Evolutionary conservation across 2,888 invertebrate genomes (phyloP), one percentile per base, ranked within the genome.

Genomic region (Rhopalosiphum nymphaeae): DNA sequence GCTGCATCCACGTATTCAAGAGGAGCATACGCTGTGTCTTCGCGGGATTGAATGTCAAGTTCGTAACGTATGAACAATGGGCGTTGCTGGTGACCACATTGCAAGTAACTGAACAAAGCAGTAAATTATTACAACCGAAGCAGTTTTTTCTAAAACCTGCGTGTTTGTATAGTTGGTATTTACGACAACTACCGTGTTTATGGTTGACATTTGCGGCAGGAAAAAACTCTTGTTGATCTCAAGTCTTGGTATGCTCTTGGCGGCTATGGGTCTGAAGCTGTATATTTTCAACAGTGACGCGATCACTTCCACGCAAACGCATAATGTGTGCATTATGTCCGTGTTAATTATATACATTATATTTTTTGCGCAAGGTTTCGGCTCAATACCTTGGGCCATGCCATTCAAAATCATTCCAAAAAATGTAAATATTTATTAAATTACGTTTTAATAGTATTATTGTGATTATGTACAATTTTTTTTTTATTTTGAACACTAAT

Each of bases 171-270:
- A 92, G 92, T 44, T 92, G 49, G 87, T 67, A 11, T 67, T 92
- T 11, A 29, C 87, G 29, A 29, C 67, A 21, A 29, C 21, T 5
- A 29, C 87, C 42, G 67, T 53, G 67, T 36, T 88, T 7, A 13
- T 42, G 92, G 67, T 88, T 7, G 87, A 88, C 11, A 21, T 53
- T 16, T 92, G 53, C 29, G 92, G 92, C 29, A 26, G 67, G 67
- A 92, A 36, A 67, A 88, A 87, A 36, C 61, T 88, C 10, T 26
- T 87, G 87, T 87, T 88, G 49, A 92, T 88, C 3, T 87, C 92
- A 0, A 67, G 67, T 67, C 29, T 67, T 21, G 67, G 87, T 42
- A 92, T 88, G 92, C 67, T 88, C 16, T 21, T 92, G 2, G 67
- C 92, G 21, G 42, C 26, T 0, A 42, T 26, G 1, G 16, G 36